A percentile compares a stretch with the other conserved stretches of the same genome.
Evolutionary conservation across 2,113 vertebrate genomes (phyloP).

Genomic region (Herpetotheres cachinnans): DNA sequence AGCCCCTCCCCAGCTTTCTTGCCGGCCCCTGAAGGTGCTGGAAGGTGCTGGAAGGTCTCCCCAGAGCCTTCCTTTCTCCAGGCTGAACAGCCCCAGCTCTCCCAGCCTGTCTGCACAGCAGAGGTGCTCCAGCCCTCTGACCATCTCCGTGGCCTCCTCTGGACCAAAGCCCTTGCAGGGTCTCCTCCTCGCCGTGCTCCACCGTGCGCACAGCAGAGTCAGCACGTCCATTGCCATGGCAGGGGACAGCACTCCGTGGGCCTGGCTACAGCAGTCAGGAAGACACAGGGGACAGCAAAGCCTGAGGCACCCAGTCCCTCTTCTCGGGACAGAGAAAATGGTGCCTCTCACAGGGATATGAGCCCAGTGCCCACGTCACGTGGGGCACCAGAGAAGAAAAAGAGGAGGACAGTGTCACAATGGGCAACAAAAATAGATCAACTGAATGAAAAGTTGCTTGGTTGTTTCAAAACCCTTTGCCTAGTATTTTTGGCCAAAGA

Average conservation of each 20-base stretch:
- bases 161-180: background rate
- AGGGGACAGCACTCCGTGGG: background rate
- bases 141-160: background rate
- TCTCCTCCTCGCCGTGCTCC: background rate
- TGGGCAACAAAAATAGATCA: background rate
- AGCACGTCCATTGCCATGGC: background rate
- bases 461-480: background rate
- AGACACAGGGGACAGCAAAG: background rate
- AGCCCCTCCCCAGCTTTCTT: too few relatives aligned
- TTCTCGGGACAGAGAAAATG: background rate
- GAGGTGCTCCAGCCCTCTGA: background rate
- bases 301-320: background rate
- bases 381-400: background rate
- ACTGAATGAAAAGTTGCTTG: background rate
- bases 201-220: background rate
- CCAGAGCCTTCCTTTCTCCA: too few relatives aligned
- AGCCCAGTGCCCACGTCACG: background rate
- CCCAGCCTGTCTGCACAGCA: too few relatives aligned
- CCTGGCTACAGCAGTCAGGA: background rate
- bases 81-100: too few relatives aligned
- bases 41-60: too few relatives aligned
- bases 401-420: background rate
- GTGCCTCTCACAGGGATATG: fast-evolving
- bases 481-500: background rate
- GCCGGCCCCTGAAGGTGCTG: too few relatives aligned